Evolutionary conservation across 2,797 vertebrate species (phyloP).

Genomic region (Chrosomus eos): DNA sequence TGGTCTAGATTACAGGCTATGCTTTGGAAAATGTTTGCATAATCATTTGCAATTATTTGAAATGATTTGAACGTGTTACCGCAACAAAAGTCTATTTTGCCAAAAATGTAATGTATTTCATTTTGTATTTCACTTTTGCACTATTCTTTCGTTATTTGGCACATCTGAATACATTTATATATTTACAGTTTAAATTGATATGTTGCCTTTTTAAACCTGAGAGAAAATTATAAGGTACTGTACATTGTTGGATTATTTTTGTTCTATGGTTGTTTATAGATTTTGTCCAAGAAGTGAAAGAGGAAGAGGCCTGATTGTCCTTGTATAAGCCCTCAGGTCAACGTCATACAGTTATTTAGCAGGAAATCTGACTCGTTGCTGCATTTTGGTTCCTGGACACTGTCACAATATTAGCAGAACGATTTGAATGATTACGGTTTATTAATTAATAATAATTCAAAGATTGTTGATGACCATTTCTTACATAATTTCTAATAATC

Average conservation of each 20-base stretch:
- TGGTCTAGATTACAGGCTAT: neutral
- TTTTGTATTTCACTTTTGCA: neutral
- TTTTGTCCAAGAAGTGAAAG: conserved; percentile 5
- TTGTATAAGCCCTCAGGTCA: conserved; percentile 28
- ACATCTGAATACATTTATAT: neutral
- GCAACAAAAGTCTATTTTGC: neutral
- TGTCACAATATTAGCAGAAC: neutral
- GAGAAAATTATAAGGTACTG: neutral
- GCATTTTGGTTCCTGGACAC: neutral
- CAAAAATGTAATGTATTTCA: neutral
- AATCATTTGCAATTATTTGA: neutral
- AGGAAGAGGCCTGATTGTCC: conserved; percentile 14
- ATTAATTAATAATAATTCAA: neutral
- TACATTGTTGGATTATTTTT: conserved; percentile 18
- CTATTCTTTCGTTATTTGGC: neutral
- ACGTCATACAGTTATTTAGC: neutral
- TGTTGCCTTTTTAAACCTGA: neutral
- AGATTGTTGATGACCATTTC: neutral
- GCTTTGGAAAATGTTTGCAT: neutral
- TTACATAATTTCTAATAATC: neutral
- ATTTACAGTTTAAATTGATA: neutral
- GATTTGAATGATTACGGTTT: neutral
- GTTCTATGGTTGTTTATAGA: conserved; percentile 25
- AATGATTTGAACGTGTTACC: neutral
- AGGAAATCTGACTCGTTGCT: neutral